Conservation (phyloP, 2,797 vertebrate genomes). For the Eleutherodactylus coqui region DNA sequence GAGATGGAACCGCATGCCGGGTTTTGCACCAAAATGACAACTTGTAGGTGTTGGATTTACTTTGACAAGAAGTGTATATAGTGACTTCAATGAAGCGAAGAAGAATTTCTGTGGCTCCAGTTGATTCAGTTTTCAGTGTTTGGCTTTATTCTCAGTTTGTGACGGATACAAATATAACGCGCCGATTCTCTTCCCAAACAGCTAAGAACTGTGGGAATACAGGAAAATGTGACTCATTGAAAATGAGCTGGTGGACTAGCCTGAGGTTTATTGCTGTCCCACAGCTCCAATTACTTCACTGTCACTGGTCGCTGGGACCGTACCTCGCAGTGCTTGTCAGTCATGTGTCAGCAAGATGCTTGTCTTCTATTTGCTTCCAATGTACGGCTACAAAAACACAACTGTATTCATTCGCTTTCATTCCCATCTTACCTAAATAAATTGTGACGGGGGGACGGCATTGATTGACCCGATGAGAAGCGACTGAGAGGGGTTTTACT, state of each 20-base stretch:
- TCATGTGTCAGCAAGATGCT: conserved; percentile 41
- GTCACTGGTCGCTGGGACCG: conserved; percentile 37
- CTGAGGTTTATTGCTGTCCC: conserved; percentile 18
- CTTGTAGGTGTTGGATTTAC: too few species aligned
- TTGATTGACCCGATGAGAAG: neutral
- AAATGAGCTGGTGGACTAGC: conserved; percentile 26
- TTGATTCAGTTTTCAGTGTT: neutral
- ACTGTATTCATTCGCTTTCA: conserved; percentile 29
- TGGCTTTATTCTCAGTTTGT: neutral
- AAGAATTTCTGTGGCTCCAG: neutral
- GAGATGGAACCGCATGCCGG: too few species aligned
- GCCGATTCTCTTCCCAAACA: neutral
- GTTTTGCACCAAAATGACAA: too few species aligned
- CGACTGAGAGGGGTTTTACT: neutral
- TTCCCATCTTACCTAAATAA: conserved; percentile 10
- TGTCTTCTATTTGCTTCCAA: conserved; percentile 40
- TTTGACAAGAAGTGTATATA: neutral
- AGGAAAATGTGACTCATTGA: conserved; percentile 2
- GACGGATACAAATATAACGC: neutral
- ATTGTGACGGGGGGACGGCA: neutral
- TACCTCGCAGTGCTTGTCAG: conserved; percentile 31
- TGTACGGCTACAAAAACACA: neutral
- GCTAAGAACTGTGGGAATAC: neutral
- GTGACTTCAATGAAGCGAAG: neutral
- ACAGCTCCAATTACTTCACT: conserved; percentile 29